Evolutionary conservation across 2,797 vertebrate species (phyloP).

Genomic region (Gambusia yucatana): DNA sequence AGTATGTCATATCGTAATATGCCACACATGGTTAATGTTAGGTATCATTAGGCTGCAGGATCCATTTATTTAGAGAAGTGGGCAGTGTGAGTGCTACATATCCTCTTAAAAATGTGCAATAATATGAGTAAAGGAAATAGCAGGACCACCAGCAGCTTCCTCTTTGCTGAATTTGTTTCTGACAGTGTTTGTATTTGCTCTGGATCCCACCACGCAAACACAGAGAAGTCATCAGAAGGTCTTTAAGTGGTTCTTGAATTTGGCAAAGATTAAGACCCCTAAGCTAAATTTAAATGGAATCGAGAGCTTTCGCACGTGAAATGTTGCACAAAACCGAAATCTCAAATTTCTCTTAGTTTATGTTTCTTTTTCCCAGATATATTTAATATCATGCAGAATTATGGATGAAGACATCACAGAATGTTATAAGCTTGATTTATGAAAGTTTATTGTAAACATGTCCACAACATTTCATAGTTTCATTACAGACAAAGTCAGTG

Average conservation of each 20-base stretch:
- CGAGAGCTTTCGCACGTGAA: slow-evolving; percentile 31
- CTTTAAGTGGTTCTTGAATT: slow-evolving; percentile 61
- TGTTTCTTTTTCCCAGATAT: not conserved
- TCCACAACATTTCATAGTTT: not conserved
- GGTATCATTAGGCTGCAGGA: slow-evolving; percentile 22
- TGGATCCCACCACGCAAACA: slow-evolving; percentile 52
- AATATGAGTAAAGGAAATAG: slow-evolving; percentile 55
- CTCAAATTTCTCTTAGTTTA: not conserved
- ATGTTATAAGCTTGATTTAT: not conserved
- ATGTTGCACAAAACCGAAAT: slow-evolving; percentile 9
- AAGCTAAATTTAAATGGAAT: slow-evolving; percentile 40
- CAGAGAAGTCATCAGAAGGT: slow-evolving; percentile 55
- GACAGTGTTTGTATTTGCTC: slow-evolving; percentile 61
- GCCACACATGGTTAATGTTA: slow-evolving; percentile 26
- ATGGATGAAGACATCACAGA: not conserved
- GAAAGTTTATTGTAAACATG: slow-evolving; percentile 18
- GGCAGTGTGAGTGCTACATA: slow-evolving; percentile 30
- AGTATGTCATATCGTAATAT: not conserved
- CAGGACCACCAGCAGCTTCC: slow-evolving; percentile 68
- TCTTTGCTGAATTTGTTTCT: slow-evolving; percentile 52
- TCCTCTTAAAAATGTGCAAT: slow-evolving; percentile 21
- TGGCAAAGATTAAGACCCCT: slow-evolving; percentile 22
- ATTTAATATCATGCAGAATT: slow-evolving; percentile 1
- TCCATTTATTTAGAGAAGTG: slow-evolving; percentile 38
- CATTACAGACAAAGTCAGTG: not conserved